Base-by-base conservation (phyloP, 2,888 invertebrate genomes). In the Morpho achilles region DNA sequence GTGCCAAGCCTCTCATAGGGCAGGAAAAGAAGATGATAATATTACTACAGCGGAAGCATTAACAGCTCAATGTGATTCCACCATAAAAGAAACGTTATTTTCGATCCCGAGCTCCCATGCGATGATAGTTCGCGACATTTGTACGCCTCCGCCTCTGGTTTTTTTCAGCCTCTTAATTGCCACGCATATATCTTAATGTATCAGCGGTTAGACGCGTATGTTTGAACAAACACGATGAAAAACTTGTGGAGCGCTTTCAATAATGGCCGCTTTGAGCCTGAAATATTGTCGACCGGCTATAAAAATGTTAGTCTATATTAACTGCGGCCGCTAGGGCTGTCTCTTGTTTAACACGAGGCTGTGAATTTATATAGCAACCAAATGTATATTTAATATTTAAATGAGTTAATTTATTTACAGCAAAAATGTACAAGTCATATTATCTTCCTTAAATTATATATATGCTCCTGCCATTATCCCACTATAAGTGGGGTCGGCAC, bases 111-210 rank as follows among this genome's bases (percentile, higher is more conserved):
- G 79, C 82, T 69, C 84, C 81, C 86, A 83, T 83, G 79, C 82
- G 77, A 77, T 74, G 86, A 77, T 77, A 77, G 78, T 74, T 74
- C 73, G 71, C 75, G 79, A 78, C 81, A 77, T 77, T 79, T 75
- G 78, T 70, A 70, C 72, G 70, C 67, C 67, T 61, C 62, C 64
- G 60, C 60, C 61, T 62, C 67, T 68, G 68, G 68, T 71, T 82
- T 85, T 87, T 85, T 85, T 82, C 79, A 75, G 71, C 66, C 67
- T 69, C 75, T 80, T 87, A 86, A 87, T 88, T 86, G 82, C 80
- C 72, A 56, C 73, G 71, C 80, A 84, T 85, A 82, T 81, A 71
- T 75, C 73, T 72, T 68, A 65, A 70, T 67, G 66, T 67, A 66
- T 64, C 63, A 63, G 69, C 64, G 70, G 70, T 69, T 67, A 67